phyloP scores from a whole-genome alignment of 1,140 invertebrate species.

The Hirudo medicinalis region DNA sequence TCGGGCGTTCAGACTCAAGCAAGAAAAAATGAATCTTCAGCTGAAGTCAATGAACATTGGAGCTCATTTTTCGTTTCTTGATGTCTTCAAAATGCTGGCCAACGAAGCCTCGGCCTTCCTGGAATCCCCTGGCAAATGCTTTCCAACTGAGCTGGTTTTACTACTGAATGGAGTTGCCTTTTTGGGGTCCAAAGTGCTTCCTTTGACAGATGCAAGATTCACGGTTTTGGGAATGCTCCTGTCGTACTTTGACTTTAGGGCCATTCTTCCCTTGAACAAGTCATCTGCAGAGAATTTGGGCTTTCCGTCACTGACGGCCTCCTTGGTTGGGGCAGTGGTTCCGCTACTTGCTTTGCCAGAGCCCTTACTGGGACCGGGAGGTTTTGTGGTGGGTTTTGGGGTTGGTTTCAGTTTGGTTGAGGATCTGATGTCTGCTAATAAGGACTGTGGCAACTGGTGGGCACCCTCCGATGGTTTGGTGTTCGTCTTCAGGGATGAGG shows the following conservation, averaged over 20 bases:
- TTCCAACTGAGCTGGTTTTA: background rate
- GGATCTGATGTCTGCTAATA: background rate
- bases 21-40: no score
- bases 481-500: background rate
- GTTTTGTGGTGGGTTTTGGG: background rate
- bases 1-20: no score
- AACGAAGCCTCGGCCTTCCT: no score
- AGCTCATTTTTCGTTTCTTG: no score
- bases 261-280: background rate
- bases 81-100: no score
- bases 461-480: background rate
- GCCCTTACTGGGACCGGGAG: background rate
- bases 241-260: constrained; percentile 2
- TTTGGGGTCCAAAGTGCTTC: background rate
- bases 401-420: constrained; percentile 7
- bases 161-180: background rate
- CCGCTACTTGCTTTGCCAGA: background rate
- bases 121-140: no score
- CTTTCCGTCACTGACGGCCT: background rate
- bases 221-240: background rate
- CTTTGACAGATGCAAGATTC: background rate
- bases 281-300: background rate
- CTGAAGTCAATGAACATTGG: no score
- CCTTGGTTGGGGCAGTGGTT: background rate
- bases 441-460: background rate